Base-by-base conservation (phyloP, 2,113 vertebrate genomes). In the Colinus virginianus region DNA sequence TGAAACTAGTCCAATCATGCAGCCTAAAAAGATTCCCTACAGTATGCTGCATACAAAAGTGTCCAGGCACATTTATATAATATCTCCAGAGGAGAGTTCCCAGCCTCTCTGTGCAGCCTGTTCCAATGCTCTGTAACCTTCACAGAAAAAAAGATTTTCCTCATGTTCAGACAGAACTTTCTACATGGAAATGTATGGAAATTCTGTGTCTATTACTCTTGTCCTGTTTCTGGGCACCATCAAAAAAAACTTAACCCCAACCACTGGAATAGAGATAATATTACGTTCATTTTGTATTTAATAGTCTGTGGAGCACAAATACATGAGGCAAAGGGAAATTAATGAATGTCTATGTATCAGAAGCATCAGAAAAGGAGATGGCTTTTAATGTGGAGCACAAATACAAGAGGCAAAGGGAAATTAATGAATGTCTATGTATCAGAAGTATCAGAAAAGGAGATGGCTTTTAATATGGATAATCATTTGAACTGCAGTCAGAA, bases 331-430 rank as follows among this genome's bases (percentile, higher is more conserved):
- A 48, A 64, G 8, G 11, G 30, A 48, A 34, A 8, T 46, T 62
- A 58, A 45, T 48, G 30, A 22, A 66, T 48, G 26, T 38, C 17
- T 32, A 20, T 11, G 12, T 26, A 13, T 40, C 28, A 87, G 61
- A 75, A 84, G 12, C 23, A 13, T 40, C 28, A 87, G 61, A 75
- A 84, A 82, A 70, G 30, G 18, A 87, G 7, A 2, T 45, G 22
- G 1, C 23, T 22, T 86, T 87, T 53, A 45, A 26, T 49, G 13
- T 59, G 20, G 5, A 1, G 22, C 22, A 66, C 30, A 80, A 25
- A 36, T 66, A n/a, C 0, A 0, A 43, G 49, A 62, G 10, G 30
- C 11, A 72, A 48, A 64, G 8, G 11, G 30, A 48, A 34, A 8
- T 46, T 62, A 58, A 45, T 48, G 30, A 22, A 66, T 48, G 26